Percentiles rank a stretch among this genome's conserved stretches.
These are phyloP conservation scores for Drosophila pachea DNA, from an alignment of 1,140 invertebrate species.

Conservation along the genomic window DNA sequence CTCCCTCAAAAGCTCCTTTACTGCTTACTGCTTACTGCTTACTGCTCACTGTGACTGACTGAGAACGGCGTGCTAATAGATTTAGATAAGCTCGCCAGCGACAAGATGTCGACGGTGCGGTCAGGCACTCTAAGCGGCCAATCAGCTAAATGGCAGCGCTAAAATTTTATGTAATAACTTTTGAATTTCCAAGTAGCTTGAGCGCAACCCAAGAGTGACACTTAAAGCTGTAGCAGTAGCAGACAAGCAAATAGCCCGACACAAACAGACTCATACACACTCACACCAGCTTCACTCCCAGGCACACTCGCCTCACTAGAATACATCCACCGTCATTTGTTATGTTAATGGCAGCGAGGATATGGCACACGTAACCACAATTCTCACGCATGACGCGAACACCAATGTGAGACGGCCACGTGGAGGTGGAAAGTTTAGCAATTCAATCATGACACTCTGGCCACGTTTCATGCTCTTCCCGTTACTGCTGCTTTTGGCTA, in stretches of 20 bases:
- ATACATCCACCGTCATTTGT: constrained; percentile 56
- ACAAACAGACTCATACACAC: constrained; percentile 1
- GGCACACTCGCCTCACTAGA: constrained; percentile 2
- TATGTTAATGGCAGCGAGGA: constrained; percentile 69
- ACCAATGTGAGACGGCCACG: constrained; percentile 32
- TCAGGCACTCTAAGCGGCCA: constrained; percentile 55
- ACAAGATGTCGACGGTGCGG: constrained; percentile 13
- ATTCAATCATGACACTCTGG: constrained; percentile 46
- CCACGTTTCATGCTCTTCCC: constrained; percentile 8
- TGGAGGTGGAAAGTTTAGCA: constrained; percentile 55
- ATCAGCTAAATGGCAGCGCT: constrained; percentile 73
- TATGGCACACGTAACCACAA: constrained; percentile 67
- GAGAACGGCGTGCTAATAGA: constrained; percentile 64
- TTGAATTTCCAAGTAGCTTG: constrained; percentile 73
- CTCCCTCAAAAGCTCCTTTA: constrained; percentile 53
- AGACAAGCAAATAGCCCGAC: constrained; percentile 28
- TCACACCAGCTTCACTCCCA: background rate
- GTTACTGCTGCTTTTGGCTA: constrained; percentile 23
- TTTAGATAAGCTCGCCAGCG: constrained; percentile 64
- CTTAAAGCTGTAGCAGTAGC: constrained; percentile 56
- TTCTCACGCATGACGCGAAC: constrained; percentile 55
- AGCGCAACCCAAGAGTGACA: constrained; percentile 48
- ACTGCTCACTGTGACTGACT: constrained; percentile 16
- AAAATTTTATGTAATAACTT: constrained; percentile 77
- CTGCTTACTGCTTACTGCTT: constrained; percentile 50